Conservation (phyloP, 2,888 invertebrate genomes). For the Pilophorus perplexus region DNA sequence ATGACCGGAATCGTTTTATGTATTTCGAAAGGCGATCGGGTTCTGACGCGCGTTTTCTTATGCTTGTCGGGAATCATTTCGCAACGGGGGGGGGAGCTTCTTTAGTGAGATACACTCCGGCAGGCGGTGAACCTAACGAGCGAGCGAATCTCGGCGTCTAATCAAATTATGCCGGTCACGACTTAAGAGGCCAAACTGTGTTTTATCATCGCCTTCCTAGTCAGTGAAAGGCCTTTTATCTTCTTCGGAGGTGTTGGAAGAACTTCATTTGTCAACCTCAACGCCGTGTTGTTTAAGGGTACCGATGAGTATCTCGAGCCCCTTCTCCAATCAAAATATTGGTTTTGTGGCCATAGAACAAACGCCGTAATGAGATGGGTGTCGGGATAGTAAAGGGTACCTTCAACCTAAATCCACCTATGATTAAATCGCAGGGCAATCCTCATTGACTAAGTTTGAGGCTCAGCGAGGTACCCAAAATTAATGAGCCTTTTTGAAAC, state of each 20-base stretch:
- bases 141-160: slow-evolving; percentile 23
- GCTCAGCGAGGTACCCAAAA: too few relatives aligned
- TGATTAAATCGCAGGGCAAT: too few relatives aligned
- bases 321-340: too few relatives aligned
- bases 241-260: background rate
- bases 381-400: too few relatives aligned
- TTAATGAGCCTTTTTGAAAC: too few relatives aligned
- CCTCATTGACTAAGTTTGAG: too few relatives aligned
- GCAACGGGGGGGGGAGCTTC: background rate
- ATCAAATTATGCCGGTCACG: slow-evolving; percentile 23
- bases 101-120: slow-evolving; percentile 9
- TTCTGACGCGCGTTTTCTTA: background rate
- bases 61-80: background rate
- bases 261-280: slow-evolving; percentile 17
- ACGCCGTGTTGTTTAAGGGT: slow-evolving; percentile 11
- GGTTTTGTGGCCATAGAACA: background rate
- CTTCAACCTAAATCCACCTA: too few relatives aligned
- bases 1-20: too few relatives aligned
- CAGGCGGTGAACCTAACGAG: slow-evolving; percentile 9
- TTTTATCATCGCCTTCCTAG: slow-evolving; percentile 6
- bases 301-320: too few relatives aligned
- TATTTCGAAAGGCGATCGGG: background rate
- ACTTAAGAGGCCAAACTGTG: background rate
- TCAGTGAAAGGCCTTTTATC: background rate
- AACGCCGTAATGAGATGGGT: background rate